A percentile compares a stretch with the other conserved stretches of the same genome.
Evolutionary conservation across 2,888 invertebrate genomes (phyloP).

Genomic region (Hipparchia sbordonii): DNA sequence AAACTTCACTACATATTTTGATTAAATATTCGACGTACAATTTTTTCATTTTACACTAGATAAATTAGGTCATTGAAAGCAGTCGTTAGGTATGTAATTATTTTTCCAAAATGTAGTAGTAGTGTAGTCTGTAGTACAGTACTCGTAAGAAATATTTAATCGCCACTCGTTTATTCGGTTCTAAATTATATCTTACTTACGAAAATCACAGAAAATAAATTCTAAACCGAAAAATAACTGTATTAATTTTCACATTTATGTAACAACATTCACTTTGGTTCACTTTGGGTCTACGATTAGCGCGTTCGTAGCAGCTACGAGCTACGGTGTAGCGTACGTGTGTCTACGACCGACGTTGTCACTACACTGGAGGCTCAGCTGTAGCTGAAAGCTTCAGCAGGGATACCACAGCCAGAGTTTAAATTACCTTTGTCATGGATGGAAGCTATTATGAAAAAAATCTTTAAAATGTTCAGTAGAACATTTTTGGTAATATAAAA

Average conservation of each 20-base stretch:
- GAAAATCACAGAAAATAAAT: slow-evolving; percentile 15
- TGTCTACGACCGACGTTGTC: slow-evolving; percentile 47
- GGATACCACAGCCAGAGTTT: slow-evolving; percentile 44
- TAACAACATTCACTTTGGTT: slow-evolving; percentile 42
- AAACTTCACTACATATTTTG: too few species aligned
- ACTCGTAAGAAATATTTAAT: not conserved
- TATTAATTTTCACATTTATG: slow-evolving; percentile 28
- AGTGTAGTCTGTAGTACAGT: not conserved
- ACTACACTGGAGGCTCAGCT: slow-evolving; percentile 28
- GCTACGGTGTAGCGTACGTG: slow-evolving; percentile 58
- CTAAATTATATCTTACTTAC: slow-evolving; percentile 21
- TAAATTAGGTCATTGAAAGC: too few species aligned
- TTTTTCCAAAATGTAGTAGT: too few species aligned
- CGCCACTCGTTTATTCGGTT: not conserved
- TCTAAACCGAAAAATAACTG: not conserved
- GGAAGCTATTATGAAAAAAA: not conserved
- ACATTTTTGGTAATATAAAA: too few species aligned
- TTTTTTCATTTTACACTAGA: too few species aligned
- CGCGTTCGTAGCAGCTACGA: slow-evolving; percentile 48
- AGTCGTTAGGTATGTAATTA: too few species aligned
- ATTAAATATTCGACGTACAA: too few species aligned
- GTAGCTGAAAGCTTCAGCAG: slow-evolving; percentile 14
- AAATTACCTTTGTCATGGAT: slow-evolving; percentile 28
- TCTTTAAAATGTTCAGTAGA: not conserved
- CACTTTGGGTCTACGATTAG: slow-evolving; percentile 23